These are phyloP conservation scores for Halcyon leucocephala DNA, from an alignment of 2,797 vertebrate species.

Conservation along the genomic window DNA sequence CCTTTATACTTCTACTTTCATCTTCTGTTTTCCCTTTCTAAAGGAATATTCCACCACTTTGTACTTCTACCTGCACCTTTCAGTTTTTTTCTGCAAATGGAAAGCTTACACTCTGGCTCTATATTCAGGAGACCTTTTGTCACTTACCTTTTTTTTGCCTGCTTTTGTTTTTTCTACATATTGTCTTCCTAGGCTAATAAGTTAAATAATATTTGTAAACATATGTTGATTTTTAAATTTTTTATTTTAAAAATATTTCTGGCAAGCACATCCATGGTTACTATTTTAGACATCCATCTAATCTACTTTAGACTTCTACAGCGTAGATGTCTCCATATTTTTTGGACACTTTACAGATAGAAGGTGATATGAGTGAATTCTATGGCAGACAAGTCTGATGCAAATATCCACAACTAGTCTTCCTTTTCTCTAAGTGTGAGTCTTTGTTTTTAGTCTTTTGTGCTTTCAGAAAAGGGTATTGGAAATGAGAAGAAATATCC, in stretches of 20 bases:
- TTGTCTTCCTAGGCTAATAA: background rate
- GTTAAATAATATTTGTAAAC: background rate
- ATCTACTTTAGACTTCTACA: background rate
- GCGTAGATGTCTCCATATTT: fast-evolving
- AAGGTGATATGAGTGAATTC: background rate
- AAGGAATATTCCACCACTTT: background rate
- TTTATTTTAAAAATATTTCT: background rate
- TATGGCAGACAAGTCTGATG: background rate
- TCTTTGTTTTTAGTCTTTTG: background rate
- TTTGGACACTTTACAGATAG: background rate
- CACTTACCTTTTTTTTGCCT: background rate
- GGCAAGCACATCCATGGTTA: background rate
- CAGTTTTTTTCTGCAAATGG: background rate
- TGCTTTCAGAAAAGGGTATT: background rate
- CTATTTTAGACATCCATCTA: background rate
- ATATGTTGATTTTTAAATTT: background rate
- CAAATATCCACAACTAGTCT: background rate
- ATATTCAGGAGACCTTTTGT: background rate
- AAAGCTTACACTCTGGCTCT: background rate
- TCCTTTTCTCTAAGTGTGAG: background rate
- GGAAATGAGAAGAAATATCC: background rate
- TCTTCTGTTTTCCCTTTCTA: background rate
- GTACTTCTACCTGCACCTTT: background rate
- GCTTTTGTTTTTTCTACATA: background rate
- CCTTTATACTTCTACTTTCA: background rate